Conservation (phyloP, 2,113 vertebrate species). For the Bucco capensis region DNA sequence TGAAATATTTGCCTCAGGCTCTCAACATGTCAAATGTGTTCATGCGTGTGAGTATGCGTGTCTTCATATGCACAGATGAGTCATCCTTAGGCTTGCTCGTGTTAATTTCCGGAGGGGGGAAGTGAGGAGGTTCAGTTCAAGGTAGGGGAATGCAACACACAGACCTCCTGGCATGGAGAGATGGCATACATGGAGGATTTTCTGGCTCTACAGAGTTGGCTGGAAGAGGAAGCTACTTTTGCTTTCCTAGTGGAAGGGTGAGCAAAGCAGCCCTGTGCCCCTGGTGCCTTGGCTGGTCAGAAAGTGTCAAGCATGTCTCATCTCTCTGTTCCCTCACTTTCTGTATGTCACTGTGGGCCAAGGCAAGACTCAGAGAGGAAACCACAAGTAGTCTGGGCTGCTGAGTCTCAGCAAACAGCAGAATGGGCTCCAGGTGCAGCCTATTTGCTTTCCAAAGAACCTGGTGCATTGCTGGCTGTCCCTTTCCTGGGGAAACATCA, state of each 20-base stretch:
- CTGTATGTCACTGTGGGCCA: constrained; percentile 43
- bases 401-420: background rate
- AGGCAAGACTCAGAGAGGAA: constrained; percentile 52
- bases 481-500: background rate
- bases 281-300: fast-evolving
- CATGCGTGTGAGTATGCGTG: background rate
- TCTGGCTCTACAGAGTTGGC: background rate
- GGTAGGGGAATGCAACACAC: background rate
- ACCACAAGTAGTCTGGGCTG: constrained; percentile 29
- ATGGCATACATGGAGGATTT: background rate
- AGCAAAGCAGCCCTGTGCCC: background rate
- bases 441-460: background rate
- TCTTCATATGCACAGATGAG: constrained; percentile 44
- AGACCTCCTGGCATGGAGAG: background rate
- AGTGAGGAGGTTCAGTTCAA: constrained; percentile 26
- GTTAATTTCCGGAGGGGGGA: constrained; percentile 60
- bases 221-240: background rate
- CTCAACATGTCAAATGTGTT: background rate
- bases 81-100: constrained; percentile 44
- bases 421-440: constrained; percentile 31
- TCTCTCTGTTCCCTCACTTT: constrained; percentile 4
- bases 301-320: background rate
- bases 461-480: background rate
- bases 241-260: background rate
- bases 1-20: constrained; percentile 27